phyloP scores from a whole-genome alignment of 2,797 vertebrate species.

The Geotrypetes seraphini region DNA sequence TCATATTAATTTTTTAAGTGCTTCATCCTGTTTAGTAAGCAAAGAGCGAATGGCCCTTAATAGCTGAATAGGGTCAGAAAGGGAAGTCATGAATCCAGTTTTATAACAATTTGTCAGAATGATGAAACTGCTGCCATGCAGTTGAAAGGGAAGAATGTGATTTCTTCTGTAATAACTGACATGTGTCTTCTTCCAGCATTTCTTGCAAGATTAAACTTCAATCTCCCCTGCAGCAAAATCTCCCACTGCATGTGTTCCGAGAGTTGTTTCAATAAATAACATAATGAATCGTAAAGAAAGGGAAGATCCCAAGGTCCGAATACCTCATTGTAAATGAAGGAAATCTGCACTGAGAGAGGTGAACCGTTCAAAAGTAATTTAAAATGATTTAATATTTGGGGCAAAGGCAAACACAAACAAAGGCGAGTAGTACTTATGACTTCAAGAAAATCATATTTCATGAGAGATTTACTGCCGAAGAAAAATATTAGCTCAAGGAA shows the following conservation, averaged over 20 bases:
- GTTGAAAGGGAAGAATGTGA: conserved; percentile 9
- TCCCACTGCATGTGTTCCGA: not conserved
- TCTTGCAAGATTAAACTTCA: conserved; percentile 9
- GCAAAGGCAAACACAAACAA: not conserved
- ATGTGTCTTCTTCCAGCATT: not conserved
- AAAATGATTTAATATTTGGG: not conserved
- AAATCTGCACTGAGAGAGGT: not conserved
- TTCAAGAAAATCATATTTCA: no score
- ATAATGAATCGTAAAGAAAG: not conserved
- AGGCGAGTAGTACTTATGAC: rapidly evolving
- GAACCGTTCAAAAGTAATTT: not conserved
- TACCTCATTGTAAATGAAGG: not conserved
- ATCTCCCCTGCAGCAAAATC: conserved; percentile 1
- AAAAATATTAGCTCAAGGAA: no score
- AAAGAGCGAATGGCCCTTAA: conserved; percentile 1
- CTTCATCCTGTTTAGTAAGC: no score
- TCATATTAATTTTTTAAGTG: no score
- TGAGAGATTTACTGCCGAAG: no score
- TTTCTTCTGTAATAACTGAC: conserved; percentile 10
- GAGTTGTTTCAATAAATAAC: not conserved
- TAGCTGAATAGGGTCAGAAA: conserved; percentile 14
- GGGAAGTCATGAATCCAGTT: conserved; percentile 7
- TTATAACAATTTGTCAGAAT: conserved; percentile 12
- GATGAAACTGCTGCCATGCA: conserved; percentile 8
- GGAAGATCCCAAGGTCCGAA: not conserved